Evolutionary conservation across 2,113 vertebrate species (phyloP).

Genomic region (Formicarius rufipectus): DNA sequence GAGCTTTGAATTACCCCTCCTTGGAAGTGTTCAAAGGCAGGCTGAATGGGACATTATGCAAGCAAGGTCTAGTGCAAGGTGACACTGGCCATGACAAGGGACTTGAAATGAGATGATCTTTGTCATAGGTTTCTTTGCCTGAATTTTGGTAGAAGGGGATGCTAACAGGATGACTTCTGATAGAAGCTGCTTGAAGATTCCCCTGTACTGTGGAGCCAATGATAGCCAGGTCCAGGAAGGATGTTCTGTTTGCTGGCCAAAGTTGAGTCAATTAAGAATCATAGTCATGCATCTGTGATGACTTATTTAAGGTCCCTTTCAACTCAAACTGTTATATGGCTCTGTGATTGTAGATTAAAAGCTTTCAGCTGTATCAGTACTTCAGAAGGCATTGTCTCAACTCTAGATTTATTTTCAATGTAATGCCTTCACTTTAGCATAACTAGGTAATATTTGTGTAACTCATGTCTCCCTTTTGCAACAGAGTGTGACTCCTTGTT

Average conservation of each 20-base stretch:
- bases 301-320: neutral
- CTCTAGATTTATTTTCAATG: neutral
- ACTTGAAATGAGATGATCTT: neutral
- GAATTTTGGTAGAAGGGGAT: too few species aligned
- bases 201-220: too few species aligned
- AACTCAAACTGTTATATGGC: neutral
- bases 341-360: neutral
- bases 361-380: neutral
- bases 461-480: neutral
- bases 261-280: too few species aligned
- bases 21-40: neutral
- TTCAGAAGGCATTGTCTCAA: neutral
- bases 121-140: too few species aligned
- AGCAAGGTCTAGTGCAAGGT: neutral
- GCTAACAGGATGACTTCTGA: too few species aligned
- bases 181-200: too few species aligned
- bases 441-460: neutral
- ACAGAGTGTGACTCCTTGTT: neutral
- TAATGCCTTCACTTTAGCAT: neutral
- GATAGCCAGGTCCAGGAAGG: too few species aligned
- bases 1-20: fast-evolving
- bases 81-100: neutral
- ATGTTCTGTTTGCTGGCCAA: too few species aligned
- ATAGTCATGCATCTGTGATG: too few species aligned
- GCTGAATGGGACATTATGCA: neutral